These are phyloP conservation scores for Lasius platythorax DNA, from an alignment of 2,888 invertebrate genomes.

Conservation along the genomic window DNA sequence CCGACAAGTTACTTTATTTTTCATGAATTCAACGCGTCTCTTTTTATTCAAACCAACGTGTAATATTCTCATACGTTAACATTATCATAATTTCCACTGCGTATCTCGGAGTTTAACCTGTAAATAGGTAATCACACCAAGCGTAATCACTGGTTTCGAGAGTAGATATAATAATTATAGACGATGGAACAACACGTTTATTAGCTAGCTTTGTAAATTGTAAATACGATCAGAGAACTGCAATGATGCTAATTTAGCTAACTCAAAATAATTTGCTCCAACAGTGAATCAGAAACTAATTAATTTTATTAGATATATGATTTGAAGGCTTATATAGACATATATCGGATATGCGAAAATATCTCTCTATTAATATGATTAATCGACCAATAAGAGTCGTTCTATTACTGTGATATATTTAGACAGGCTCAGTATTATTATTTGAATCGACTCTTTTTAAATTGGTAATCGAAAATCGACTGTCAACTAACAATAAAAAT, in stretches of 20 bases:
- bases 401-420: conserved; percentile 2
- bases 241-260: conserved; percentile 20
- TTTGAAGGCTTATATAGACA: conserved; percentile 8
- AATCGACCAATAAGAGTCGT: conserved; percentile 17
- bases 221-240: conserved; percentile 6
- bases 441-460: conserved; percentile 14
- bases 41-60: background rate
- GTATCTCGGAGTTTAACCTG: conserved; percentile 24
- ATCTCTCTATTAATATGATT: conserved; percentile 39
- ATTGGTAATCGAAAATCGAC: conserved; percentile 9
- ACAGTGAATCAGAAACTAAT: conserved; percentile 19
- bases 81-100: conserved; percentile 20
- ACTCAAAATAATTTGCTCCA: conserved; percentile 14
- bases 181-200: conserved; percentile 4
- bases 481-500: background rate
- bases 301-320: conserved; percentile 33
- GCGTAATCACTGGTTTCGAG: conserved; percentile 22
- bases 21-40: background rate
- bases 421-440: conserved; percentile 15
- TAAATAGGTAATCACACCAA: conserved; percentile 29
- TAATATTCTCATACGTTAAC: conserved; percentile 14
- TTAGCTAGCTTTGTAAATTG: conserved; percentile 28
- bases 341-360: conserved; percentile 16
- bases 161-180: conserved; percentile 23
- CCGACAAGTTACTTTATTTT: conserved; percentile 9